Evolutionary conservation across 2,888 invertebrate species (phyloP).

Genomic region (Lypha dubia): DNA sequence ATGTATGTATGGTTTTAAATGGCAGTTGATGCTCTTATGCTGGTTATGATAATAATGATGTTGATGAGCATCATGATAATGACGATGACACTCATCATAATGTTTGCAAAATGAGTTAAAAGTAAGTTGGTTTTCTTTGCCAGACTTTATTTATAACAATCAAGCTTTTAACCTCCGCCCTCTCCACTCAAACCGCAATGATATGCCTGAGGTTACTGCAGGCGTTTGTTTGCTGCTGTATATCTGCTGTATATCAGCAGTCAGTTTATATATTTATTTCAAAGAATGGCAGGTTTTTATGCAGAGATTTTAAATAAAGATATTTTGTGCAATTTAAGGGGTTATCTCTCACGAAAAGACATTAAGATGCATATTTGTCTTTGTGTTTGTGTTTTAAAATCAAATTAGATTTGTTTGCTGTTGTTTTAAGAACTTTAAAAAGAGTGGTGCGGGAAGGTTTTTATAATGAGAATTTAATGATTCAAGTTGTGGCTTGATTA

Average conservation of each 20-base stretch:
- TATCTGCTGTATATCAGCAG: not conserved
- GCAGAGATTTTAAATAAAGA: constrained; percentile 40
- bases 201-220: constrained; percentile 39
- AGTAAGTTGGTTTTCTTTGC: constrained; percentile 26
- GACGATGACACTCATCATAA: not conserved
- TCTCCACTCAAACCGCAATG: constrained; percentile 29
- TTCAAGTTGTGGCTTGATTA: not conserved
- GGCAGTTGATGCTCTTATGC: constrained; percentile 20
- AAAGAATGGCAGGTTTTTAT: constrained; percentile 23
- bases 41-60: too few species aligned
- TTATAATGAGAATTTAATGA: constrained; percentile 38
- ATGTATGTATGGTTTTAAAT: too few species aligned
- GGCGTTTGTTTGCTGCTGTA: not conserved
- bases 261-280: not conserved
- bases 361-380: constrained; percentile 35
- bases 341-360: constrained; percentile 31
- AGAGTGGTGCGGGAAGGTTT: not conserved
- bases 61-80: not conserved
- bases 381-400: constrained; percentile 21
- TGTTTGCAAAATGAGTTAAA: constrained; percentile 6
- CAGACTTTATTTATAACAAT: constrained; percentile 30
- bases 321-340: constrained; percentile 21
- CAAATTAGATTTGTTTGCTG: not conserved
- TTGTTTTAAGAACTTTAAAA: not conserved
- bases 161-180: constrained; percentile 14